Base-by-base conservation (phyloP, 2,888 invertebrate species). In the Suillia variegata region DNA sequence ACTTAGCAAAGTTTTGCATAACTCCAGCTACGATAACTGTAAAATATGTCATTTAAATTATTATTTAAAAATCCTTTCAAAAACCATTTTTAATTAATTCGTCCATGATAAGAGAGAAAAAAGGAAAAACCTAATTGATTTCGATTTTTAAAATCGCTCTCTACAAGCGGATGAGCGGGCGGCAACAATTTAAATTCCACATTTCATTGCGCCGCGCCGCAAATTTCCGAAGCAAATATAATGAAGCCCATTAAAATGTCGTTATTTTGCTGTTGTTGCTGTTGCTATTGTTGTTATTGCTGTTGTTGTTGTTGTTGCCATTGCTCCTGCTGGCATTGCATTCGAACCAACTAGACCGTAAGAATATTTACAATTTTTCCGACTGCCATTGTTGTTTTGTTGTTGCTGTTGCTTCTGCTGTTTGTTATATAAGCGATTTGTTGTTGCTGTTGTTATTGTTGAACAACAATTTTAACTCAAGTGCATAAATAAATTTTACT, bases 181-280 rank as follows among this genome's bases (percentile, higher is more conserved):
- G 26, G n/a, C 26, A 26, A 26, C 26, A 26, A 26, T 26, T 26
- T 26, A 26, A 26, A 26, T 26, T 26, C 22, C 48, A 49, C 20
- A 13, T 53, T n/a, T 38, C 17, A 54, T 42, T 60, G 48, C 53
- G 54, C n/a, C n/a, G n/a, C n/a, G n/a, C n/a, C n/a, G 45, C 48
- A 52, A 56, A 34, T 56, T 38, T 51, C 56, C 47, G 20, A 10
- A 18, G 21, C 48, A 20, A 31, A 54, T 59, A 50, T 58, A 58
- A 61, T 57, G 58, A 57, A 58, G 51, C 52, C 54, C 57, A 58
- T 58, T 58, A 58, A 56, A 61, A 47, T 61, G 61, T 61, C 61
- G 54, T 57, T 57, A 54, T 54, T 31, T 51, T 51, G 13, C n/a
- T 42, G 18, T 10, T n/a, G n/a, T n/a, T n/a, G n/a, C n/a, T n/a